Evolutionary conservation across 2,888 invertebrate genomes (phyloP).

Genomic region (Metellina segmentata): DNA sequence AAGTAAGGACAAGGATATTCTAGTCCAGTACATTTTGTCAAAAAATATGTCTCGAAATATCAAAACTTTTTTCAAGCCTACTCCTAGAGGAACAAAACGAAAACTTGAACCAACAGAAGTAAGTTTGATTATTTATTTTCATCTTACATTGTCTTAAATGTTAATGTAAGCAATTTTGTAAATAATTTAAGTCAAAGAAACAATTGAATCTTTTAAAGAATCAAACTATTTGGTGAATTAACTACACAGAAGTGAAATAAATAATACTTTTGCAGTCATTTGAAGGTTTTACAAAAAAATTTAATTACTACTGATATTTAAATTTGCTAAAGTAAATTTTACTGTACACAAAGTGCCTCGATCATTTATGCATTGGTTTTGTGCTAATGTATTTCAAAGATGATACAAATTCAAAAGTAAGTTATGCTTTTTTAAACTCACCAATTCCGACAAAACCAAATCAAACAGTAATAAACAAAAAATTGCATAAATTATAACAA

Average conservation of each 20-base stretch:
- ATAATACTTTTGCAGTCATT: background rate
- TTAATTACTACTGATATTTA: no score
- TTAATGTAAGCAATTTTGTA: background rate
- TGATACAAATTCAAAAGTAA: no score
- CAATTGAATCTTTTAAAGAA: background rate
- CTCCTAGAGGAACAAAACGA: conserved; percentile 44
- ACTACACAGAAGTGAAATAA: background rate
- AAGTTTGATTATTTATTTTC: background rate
- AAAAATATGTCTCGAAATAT: conserved; percentile 60
- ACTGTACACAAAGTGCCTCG: no score
- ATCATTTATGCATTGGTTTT: no score
- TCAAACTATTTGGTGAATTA: background rate
- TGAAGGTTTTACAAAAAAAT: background rate
- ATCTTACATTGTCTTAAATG: background rate
- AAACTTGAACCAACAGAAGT: conserved; percentile 32
- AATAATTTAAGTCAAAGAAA: background rate
- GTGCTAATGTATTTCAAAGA: no score
- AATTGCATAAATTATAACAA: no score
- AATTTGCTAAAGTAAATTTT: no score
- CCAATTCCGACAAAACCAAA: no score
- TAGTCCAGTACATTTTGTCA: background rate
- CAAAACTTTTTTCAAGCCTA: conserved; percentile 55
- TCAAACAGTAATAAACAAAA: no score
- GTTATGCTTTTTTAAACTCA: no score
- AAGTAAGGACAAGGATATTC: background rate